Evolutionary conservation across 2,113 vertebrate genomes (phyloP), one percentile per base, ranked within the genome.

Genomic region (Redunca redunca): DNA sequence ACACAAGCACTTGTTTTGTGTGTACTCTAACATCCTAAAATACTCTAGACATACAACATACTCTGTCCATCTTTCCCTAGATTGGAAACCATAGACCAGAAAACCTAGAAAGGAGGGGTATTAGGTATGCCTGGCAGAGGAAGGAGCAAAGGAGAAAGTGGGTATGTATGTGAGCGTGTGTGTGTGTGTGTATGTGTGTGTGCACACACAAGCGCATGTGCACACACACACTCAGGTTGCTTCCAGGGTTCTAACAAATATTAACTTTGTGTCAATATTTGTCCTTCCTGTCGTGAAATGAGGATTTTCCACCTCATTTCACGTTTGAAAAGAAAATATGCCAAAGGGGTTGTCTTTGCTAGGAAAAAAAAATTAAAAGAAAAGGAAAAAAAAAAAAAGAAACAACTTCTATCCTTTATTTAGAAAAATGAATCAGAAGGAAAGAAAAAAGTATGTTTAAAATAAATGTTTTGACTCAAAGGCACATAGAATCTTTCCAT

Each of bases 241-340:
- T 99, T 97, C 98, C 97, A 98, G 98, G 98, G 97, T 98, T 98
- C 97, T 98, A 98, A 98, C 98, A 98, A 98, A 99, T 98, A 99
- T 98, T 99, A 99, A 99, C 97, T 99, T 98, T 98, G 92, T 99
- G 99, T 99, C 99, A 99, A 99, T 99, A 99, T 99, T 99, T 99
- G 98, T 99, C 98, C 99, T 99, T 98, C 99, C 98, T 99, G 99
- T 99, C 96, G 93, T 99, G 99, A 99, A 99, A 99, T 99, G 99
- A 99, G 98, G 99, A 99, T 99, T 99, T 99, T 99, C 99, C 99
- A 99, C 98, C 99, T 99, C 99, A 99, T 99, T 99, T 99, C 99
- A 99, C 98, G 92, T 99, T 98, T 98, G 98, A 98, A 99, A 99
- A 99, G 98, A 99, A 99, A 99, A 99, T 98, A 97, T 0, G 97